Conservation (phyloP, 2,113 vertebrate species). For the Bagarius yarrelli region DNA sequence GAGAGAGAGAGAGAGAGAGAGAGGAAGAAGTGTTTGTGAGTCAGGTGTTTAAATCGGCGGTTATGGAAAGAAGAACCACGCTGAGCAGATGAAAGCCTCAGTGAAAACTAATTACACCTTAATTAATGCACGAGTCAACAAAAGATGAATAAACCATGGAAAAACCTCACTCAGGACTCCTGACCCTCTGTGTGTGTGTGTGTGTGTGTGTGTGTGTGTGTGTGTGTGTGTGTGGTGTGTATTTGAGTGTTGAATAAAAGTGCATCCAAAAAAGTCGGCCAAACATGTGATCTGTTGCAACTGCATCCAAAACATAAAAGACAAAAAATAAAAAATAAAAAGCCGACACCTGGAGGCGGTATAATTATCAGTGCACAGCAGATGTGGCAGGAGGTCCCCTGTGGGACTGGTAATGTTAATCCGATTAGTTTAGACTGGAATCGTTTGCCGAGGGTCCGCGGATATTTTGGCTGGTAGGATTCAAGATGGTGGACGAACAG, state of each 20-base stretch:
- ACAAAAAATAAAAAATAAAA: slow-evolving; percentile 51
- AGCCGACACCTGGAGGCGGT: slow-evolving; percentile 61
- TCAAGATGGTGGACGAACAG: slow-evolving; percentile 59
- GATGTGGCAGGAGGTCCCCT: slow-evolving; percentile 69
- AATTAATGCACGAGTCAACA: slow-evolving; percentile 29
- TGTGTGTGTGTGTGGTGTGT: neutral
- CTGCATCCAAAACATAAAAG: slow-evolving; percentile 46
- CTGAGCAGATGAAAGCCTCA: neutral
- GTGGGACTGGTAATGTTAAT: slow-evolving; percentile 72
- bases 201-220: slow-evolving; percentile 16
- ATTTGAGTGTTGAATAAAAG: too few relatives aligned
- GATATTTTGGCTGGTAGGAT: slow-evolving; percentile 61
- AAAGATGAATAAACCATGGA: slow-evolving; percentile 30
- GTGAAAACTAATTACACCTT: slow-evolving; percentile 19
- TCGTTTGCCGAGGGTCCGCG: slow-evolving; percentile 63
- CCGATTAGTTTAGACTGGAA: slow-evolving; percentile 72
- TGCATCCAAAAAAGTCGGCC: slow-evolving; percentile 7
- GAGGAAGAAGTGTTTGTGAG: too few relatives aligned
- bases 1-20: neutral
- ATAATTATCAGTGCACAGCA: slow-evolving; percentile 73
- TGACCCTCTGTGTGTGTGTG: slow-evolving; percentile 9
- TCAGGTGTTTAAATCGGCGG: too few relatives aligned
- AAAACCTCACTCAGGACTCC: slow-evolving; percentile 12
- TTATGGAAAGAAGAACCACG: neutral
- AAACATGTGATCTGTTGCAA: slow-evolving; percentile 48